A percentile compares a stretch with the other conserved stretches of the same genome.
phyloP scores from a whole-genome alignment of 2,888 invertebrate genomes.

The Geotrupes spiniger region DNA sequence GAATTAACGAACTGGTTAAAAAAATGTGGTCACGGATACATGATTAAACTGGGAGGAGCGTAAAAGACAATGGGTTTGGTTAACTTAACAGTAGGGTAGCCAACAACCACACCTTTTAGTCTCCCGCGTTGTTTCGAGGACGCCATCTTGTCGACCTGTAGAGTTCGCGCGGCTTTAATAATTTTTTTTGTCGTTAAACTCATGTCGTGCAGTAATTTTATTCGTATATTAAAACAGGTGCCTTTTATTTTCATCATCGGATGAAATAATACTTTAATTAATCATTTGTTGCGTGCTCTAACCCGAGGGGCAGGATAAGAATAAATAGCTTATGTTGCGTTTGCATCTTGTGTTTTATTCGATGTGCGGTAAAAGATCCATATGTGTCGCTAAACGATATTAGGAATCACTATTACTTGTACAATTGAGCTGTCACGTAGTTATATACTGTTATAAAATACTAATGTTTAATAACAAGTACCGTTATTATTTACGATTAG shows the following conservation, averaged over 20 bases:
- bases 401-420: no score
- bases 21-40: slow-evolving; percentile 19
- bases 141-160: slow-evolving; percentile 36
- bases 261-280: slow-evolving; percentile 3
- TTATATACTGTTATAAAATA: no score
- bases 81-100: slow-evolving; percentile 34
- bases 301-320: no score
- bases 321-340: no score
- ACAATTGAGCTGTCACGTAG: no score
- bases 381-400: no score
- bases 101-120: slow-evolving; percentile 36
- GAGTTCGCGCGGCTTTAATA: slow-evolving; percentile 31
- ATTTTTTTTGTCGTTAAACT: slow-evolving; percentile 23
- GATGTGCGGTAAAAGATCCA: no score
- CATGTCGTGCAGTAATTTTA: slow-evolving; percentile 23
- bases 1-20: slow-evolving; percentile 13
- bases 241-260: slow-evolving; percentile 18
- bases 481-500: no score
- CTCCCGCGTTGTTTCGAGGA: slow-evolving; percentile 30
- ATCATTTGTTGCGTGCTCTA: no score
- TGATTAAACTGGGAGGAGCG: slow-evolving; percentile 37
- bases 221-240: slow-evolving; percentile 21
- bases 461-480: no score
- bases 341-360: no score
- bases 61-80: slow-evolving; percentile 37